Evolutionary conservation across 2,797 vertebrate species (phyloP).

Genomic region (Lacerta agilis): DNA sequence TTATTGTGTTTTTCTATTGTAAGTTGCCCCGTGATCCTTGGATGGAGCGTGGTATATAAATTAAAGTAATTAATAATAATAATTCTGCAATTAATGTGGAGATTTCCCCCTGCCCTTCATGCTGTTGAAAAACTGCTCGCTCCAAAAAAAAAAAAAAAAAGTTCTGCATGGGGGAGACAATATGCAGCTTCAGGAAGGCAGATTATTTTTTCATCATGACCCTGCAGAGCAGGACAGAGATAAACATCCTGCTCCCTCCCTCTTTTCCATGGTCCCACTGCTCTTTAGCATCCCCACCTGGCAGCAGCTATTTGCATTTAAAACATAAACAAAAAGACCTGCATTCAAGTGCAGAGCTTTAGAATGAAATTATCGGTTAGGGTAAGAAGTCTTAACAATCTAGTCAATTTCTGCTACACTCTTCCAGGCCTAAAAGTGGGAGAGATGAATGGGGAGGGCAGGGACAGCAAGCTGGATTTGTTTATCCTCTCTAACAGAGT

Average conservation of each 20-base stretch:
- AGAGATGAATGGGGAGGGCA: too few relatives aligned
- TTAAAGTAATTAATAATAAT: too few relatives aligned
- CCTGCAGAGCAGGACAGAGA: not conserved
- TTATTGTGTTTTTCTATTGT: too few relatives aligned
- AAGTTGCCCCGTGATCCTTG: too few relatives aligned
- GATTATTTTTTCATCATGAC: not conserved
- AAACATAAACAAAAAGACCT: not conserved
- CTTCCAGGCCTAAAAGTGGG: not conserved
- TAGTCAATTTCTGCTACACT: not conserved
- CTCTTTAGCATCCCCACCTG: not conserved
- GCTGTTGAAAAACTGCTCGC: not conserved
- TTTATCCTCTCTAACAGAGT: not conserved
- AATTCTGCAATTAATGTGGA: not conserved
- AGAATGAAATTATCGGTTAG: not conserved
- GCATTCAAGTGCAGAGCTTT: not conserved
- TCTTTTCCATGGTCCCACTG: not conserved
- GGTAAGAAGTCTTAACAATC: not conserved
- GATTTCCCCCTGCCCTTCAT: not conserved
- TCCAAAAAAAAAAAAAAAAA: too few relatives aligned
- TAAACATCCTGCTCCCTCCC: not conserved
- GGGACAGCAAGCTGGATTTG: not conserved
- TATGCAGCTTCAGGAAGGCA: not conserved
- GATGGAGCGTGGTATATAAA: too few relatives aligned
- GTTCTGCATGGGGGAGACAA: not conserved
- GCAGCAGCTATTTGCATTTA: not conserved